Evolutionary conservation across 2,888 invertebrate genomes (phyloP).

Genomic region (Hyalella azteca): DNA sequence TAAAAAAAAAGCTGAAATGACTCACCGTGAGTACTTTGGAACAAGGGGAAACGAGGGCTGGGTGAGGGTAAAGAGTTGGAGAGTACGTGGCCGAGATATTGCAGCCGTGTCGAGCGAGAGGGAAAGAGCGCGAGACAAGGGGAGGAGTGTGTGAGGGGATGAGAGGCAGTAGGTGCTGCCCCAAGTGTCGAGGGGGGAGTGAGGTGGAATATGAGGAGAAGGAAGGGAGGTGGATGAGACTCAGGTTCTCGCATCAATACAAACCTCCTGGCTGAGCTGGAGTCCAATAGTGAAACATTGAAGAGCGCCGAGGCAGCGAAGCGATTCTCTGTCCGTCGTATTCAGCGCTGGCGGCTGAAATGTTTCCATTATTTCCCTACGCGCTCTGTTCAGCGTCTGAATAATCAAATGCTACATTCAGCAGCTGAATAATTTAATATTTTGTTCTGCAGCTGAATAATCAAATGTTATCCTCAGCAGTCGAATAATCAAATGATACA

Average conservation of each 20-base stretch:
- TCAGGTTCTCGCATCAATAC: constrained; percentile 32
- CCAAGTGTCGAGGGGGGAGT: no score
- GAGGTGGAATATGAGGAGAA: background rate
- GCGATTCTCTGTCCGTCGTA: background rate
- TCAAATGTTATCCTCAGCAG: background rate
- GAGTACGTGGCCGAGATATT: constrained; percentile 25
- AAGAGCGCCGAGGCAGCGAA: constrained; percentile 10
- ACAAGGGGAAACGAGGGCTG: background rate
- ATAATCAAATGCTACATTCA: background rate
- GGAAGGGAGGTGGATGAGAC: background rate
- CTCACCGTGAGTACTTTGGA: constrained; percentile 3
- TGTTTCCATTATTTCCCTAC: background rate
- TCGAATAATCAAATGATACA: background rate
- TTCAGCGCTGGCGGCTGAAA: background rate
- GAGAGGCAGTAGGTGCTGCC: background rate
- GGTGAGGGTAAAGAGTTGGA: constrained; percentile 27
- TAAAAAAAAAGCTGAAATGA: background rate
- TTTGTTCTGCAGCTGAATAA: background rate
- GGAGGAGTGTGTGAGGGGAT: background rate
- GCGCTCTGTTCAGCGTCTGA: background rate
- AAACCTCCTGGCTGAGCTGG: constrained; percentile 7
- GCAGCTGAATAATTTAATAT: background rate
- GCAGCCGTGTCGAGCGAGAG: constrained; percentile 8
- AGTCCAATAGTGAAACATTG: constrained; percentile 25
- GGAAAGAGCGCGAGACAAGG: background rate